Evolutionary conservation across 2,888 invertebrate genomes (phyloP).

Genomic region (Barypeithes pellucidus): DNA sequence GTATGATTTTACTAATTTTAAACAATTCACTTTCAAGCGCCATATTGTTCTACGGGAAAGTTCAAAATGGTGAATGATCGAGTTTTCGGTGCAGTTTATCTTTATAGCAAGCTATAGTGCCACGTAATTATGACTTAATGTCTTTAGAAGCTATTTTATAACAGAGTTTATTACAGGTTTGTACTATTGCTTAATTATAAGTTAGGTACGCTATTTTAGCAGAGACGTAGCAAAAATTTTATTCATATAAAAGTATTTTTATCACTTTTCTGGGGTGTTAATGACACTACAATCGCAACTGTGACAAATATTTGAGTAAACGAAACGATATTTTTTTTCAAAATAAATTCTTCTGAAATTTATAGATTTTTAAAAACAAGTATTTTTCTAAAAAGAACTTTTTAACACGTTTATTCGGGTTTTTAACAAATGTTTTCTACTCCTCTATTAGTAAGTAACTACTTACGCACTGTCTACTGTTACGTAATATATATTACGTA

Average conservation of each 20-base stretch:
- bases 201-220: neutral
- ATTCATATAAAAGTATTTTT: neutral
- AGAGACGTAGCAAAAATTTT: neutral
- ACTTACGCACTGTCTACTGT: no score
- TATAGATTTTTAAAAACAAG: no score
- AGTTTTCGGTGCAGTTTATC: neutral
- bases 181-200: neutral
- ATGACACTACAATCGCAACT: no score
- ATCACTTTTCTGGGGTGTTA: neutral
- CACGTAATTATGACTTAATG: neutral
- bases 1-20: constrained; percentile 13
- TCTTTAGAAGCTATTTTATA: neutral
- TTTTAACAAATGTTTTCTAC: no score
- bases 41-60: neutral
- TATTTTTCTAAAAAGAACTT: no score
- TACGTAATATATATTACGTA: no score
- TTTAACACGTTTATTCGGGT: no score
- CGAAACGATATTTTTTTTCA: no score
- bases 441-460: no score
- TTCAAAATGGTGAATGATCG: neutral
- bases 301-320: no score
- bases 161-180: constrained; percentile 26
- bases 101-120: neutral
- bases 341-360: no score
- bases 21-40: constrained; percentile 6